Conservation (phyloP, 1,140 invertebrate genomes). For the Piezodorus guildinii region DNA sequence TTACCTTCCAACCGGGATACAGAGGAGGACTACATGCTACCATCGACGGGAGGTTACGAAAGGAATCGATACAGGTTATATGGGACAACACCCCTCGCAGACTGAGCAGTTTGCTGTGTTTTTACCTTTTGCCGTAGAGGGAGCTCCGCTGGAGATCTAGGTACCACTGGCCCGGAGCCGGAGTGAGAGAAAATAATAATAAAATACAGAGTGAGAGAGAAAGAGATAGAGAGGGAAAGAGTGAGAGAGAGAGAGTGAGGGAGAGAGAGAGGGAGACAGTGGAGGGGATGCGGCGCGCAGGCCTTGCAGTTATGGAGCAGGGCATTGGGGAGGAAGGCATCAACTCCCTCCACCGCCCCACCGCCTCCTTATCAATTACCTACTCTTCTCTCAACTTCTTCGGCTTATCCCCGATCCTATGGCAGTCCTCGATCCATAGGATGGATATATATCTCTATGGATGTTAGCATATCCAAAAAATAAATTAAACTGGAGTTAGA, state of each 20-base stretch:
- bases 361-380: conserved; percentile 5
- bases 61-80: too few relatives aligned
- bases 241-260: background rate
- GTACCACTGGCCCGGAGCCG: conserved; percentile 7
- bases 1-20: too few relatives aligned
- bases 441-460: too few relatives aligned
- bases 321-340: conserved; percentile 2
- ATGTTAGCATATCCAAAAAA: too few relatives aligned
- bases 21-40: too few relatives aligned
- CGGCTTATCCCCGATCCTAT: too few relatives aligned
- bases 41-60: too few relatives aligned
- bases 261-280: conserved; percentile 7
- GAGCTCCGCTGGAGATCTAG: background rate
- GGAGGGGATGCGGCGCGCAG: background rate
- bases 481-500: too few relatives aligned
- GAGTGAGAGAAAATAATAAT: background rate
- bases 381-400: background rate
- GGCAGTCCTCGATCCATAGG: too few relatives aligned
- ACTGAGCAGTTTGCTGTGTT: too few relatives aligned
- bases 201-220: background rate
- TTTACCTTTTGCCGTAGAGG: too few relatives aligned
- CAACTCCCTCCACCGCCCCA: background rate
- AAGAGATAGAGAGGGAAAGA: conserved; percentile 1
- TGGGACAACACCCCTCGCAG: too few relatives aligned
- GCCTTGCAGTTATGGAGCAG: background rate